Evolutionary conservation across 2,888 invertebrate species (phyloP), one percentile per base, ranked within the genome.

Genomic region (Phortica okadai): DNA sequence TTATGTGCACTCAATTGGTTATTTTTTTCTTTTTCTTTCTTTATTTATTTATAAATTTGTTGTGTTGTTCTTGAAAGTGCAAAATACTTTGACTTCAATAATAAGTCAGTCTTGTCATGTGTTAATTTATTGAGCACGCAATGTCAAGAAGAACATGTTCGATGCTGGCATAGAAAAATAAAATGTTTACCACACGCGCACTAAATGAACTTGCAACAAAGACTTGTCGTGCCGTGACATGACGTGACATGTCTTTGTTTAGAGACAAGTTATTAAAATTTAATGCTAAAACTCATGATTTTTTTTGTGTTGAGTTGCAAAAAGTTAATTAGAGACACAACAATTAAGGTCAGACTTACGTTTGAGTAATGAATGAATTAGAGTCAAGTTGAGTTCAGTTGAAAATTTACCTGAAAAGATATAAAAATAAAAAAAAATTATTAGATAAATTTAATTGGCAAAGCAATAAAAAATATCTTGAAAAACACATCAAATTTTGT

Each of bases 71-170:
- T 33, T 33, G 1, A 33, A 33, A 33, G 33, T 33, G 33, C 33
- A 33, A 33, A 33, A 33, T 4, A 33, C 33, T 33, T 33, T 33
- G 33, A 33, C 33, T 33, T 33, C 4, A 33, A 33, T 33, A 33
- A 33, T 2, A 33, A 33, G 33, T 4, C 0, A 21, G 21, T 21
- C 21, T 21, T 33, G 33, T 33, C 33, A 33, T 33, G 33, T 59
- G 59, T n/a, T 59, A 59, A 59, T 59, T n/a, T 59, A n/a, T 16
- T 59, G 16, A n/a, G 16, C 59, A 59, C 59, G 59, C n/a, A 59
- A 59, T 59, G 50, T 11, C 16, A 7, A n/a, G n/a, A 59, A 16
- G 59, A 59, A 11, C 59, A n/a, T 21, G 21, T 21, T 21, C 21
- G 21, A 21, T 21, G 21, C 8, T 50, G 33, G 33, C 33, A 11